These are phyloP conservation scores for Cherax quadricarinatus DNA, from an alignment of 1,140 invertebrate species.

Conservation along the genomic window DNA sequence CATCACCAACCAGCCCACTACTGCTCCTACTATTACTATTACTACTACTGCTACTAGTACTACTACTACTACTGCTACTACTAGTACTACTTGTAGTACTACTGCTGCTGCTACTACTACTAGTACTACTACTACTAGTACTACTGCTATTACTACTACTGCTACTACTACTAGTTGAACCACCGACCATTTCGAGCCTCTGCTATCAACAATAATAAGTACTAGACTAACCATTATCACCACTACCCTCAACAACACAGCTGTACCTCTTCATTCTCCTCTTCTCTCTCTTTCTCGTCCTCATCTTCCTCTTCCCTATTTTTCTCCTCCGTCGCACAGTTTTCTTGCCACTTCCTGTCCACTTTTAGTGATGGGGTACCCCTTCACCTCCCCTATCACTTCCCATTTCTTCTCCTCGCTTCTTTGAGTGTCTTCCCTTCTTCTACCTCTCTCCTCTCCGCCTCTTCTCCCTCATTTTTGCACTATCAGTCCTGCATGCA, in stretches of 20 bases:
- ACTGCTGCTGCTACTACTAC: neutral
- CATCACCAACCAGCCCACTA: neutral
- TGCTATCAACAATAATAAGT: neutral
- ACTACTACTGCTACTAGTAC: neutral
- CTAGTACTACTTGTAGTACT: neutral
- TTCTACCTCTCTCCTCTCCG: neutral
- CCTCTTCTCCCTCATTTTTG: neutral
- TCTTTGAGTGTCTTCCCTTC: too few species aligned
- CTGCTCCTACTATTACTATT: constrained; percentile 15
- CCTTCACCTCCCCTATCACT: neutral
- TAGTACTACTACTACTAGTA: neutral
- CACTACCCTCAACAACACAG: too few species aligned
- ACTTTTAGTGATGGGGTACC: neutral
- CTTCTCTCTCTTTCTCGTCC: too few species aligned
- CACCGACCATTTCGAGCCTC: neutral
- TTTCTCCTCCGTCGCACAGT: neutral
- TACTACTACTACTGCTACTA: neutral
- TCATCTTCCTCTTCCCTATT: neutral
- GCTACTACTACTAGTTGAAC: neutral
- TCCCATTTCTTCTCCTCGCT: too few species aligned
- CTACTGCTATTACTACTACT: neutral
- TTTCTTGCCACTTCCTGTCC: neutral
- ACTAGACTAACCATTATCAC: too few species aligned
- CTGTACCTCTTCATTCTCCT: neutral
- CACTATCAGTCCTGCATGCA: neutral